Evolutionary conservation across 2,113 vertebrate genomes (phyloP).

Genomic region (Rhagologus leucostigma): DNA sequence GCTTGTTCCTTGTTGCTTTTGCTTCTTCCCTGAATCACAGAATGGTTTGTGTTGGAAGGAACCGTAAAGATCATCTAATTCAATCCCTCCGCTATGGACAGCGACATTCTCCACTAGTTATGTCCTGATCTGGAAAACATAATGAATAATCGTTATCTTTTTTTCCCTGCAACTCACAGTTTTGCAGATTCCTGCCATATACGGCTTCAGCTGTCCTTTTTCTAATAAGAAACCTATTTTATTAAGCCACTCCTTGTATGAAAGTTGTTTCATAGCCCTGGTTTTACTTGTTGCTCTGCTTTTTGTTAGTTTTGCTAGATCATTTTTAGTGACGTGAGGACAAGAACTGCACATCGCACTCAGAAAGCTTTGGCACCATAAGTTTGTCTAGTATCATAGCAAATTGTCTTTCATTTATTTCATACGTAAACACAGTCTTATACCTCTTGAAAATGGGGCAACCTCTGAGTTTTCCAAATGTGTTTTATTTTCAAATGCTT

Average conservation of each 20-base stretch:
- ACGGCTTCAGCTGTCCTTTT: not conserved
- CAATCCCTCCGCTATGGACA: not conserved
- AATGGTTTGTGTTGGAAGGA: not conserved
- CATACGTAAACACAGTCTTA: not conserved
- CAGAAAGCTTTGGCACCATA: not conserved
- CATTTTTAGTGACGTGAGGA: not conserved
- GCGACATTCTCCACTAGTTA: not conserved
- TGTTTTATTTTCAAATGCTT: not conserved
- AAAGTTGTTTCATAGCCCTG: not conserved
- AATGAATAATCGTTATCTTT: not conserved
- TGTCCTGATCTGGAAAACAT: not conserved
- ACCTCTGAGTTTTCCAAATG: not conserved
- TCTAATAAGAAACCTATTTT: not conserved
- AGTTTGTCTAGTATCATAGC: not conserved
- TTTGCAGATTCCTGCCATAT: not conserved
- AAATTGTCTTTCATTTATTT: not conserved
- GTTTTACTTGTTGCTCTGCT: not conserved
- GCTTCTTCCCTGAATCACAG: not conserved
- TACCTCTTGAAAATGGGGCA: not conserved
- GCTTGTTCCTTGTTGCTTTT: not conserved
- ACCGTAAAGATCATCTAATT: not conserved
- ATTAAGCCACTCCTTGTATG: not conserved
- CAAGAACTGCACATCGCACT: not conserved
- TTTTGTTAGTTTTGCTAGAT: not conserved
- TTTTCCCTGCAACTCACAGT: not conserved